Base-by-base conservation (phyloP, 2,888 invertebrate genomes). In the Eumerus sabulonum region DNA sequence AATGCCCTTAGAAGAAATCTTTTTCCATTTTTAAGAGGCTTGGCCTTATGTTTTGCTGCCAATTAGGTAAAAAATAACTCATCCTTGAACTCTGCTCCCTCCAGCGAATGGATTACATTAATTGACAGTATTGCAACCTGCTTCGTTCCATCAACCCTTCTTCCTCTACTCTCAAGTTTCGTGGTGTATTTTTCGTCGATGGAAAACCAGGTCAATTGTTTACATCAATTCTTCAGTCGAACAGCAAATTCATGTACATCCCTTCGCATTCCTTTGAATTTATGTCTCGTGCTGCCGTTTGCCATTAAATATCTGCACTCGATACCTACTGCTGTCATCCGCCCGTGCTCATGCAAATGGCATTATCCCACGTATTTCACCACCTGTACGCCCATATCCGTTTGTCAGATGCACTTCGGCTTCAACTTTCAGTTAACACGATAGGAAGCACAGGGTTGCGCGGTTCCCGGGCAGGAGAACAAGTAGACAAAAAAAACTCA, bases 331-430 rank as follows among this genome's bases (percentile, higher is more conserved):
- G 16, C 4, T 17, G 16, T 16, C 38, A 18, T 50, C 57, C n/a
- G 13, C 19, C 42, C 19, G 9, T 16, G 36, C 51, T 35, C 76
- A 40, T 59, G 44, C 60, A 53, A 71, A 51, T 51, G 38, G 60
- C 64, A 50, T 60, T 56, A 66, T 62, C 56, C 60, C 67, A 45
- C 18, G 62, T 57, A 57, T 72, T 72, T 77, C 72, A 66, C 62
- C 56, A 72, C 62, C 67, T 67, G 62, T 57, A 62, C 57, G 38
- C 62, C 40, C 56, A 60, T 76, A 76, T 71, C 71, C 71, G 76
- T 72, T 66, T 77, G 76, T 72, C 76, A 77, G 54, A 62, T 77
- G 66, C 76, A 71, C 50, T 36, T 36, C 51, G 16, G 51, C 62
- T 62, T 35, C 45, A 27, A 27, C 27, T 27, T 27, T 27, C 18